Evolutionary conservation across 2,888 invertebrate species (phyloP).

Genomic region (Teinopalpus imperialis): DNA sequence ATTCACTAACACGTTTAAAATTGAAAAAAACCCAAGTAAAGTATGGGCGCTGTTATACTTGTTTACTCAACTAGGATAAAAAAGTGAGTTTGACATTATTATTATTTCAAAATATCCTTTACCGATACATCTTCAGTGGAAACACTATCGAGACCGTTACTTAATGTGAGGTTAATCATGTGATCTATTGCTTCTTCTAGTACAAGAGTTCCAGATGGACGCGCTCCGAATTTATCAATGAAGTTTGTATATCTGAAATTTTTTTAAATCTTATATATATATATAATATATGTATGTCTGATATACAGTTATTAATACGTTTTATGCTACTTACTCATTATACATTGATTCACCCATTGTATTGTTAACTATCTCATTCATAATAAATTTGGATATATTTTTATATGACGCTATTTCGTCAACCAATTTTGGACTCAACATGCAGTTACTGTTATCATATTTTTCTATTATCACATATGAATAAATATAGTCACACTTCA

Average conservation of each 20-base stretch:
- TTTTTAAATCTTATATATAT: not conserved
- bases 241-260: conserved; percentile 50
- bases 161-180: conserved; percentile 64
- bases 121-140: conserved; percentile 83
- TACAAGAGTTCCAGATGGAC: conserved; percentile 81
- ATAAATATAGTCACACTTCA: conserved; percentile 2
- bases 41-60: too few species aligned
- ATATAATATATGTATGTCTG: not conserved
- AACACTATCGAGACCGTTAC: conserved; percentile 73
- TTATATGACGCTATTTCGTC: conserved; percentile 29
- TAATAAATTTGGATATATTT: conserved; percentile 24
- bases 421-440: conserved; percentile 14
- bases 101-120: too few species aligned
- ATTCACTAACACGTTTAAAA: too few species aligned
- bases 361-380: conserved; percentile 27
- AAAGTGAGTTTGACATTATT: too few species aligned
- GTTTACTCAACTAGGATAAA: too few species aligned
- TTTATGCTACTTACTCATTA: conserved; percentile 26
- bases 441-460: conserved; percentile 24
- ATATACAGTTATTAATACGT: too few species aligned
- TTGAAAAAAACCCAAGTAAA: too few species aligned
- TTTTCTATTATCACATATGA: conserved; percentile 12
- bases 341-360: conserved; percentile 24
- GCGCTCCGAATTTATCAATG: conserved; percentile 82
- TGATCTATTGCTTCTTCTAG: conserved; percentile 86